Evolutionary conservation across 92 coral and sea anemone genomes (phyloP).

Genomic region (Phenganax marumi): DNA sequence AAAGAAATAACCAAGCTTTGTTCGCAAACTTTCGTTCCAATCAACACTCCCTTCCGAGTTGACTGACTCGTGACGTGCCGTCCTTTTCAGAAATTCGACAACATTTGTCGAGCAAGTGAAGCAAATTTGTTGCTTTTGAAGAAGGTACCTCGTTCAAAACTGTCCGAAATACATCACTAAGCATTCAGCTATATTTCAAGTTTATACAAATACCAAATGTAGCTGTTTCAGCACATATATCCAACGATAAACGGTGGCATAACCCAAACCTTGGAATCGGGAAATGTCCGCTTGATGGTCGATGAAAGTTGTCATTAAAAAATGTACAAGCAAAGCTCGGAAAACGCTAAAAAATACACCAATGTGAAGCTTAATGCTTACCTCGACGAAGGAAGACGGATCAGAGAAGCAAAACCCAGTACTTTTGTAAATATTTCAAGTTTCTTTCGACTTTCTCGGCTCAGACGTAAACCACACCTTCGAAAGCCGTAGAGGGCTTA

Average conservation of each 20-base stretch:
- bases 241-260: conserved; percentile 7
- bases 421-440: not conserved
- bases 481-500: conserved; percentile 38
- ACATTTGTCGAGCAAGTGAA: conserved; percentile 9
- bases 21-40: not conserved
- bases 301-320: not conserved
- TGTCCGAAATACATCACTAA: not conserved
- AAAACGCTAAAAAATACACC: not conserved
- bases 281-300: not conserved
- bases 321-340: not conserved
- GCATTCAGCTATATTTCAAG: not conserved
- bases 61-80: not conserved
- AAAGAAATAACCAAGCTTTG: not conserved
- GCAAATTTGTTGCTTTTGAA: not conserved
- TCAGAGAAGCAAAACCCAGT: not conserved
- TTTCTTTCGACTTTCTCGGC: conserved; percentile 15
- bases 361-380: conserved; percentile 10
- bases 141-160: not conserved
- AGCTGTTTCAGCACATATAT: not conserved
- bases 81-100: not conserved
- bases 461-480: conserved; percentile 48
- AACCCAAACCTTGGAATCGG: conserved; percentile 1
- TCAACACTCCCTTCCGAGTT: conserved; percentile 25
- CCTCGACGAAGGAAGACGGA: conserved; percentile 22
- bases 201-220: not conserved